Evolutionary conservation across 2,113 vertebrate species (phyloP), one percentile per base, ranked within the genome.

Genomic region (Pelodiscus sinensis): DNA sequence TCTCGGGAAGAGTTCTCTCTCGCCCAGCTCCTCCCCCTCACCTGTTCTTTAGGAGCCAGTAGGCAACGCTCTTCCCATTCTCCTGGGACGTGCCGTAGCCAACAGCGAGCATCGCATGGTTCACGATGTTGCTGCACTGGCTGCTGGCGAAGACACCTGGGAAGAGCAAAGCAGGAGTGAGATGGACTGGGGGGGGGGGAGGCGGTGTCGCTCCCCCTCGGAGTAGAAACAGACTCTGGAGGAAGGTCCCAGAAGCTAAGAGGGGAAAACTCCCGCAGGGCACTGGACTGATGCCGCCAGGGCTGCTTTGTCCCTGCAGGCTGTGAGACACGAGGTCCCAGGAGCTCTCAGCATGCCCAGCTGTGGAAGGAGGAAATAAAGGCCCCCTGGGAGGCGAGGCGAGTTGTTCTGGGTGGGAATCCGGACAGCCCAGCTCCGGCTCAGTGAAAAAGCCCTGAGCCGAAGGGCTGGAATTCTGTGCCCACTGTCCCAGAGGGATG

Each of bases 1-100:
- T 31, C n/a, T 21, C 31, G 15, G 73, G 73, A 35, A 77, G 44
- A 31, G 50, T 24, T 31, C 24, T 51, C 25, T 44, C 44, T 54
- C 18, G 16, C 52, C 29, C 19, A 27, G 82, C 44, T 29, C 2
- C 29, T 21, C 44, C 86, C 71, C 24, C 14, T n/a, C 65, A 92
- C 96, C 97, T 97, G 88, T 96, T 97, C 81, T 96, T 95, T 27
- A 96, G 38, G 87, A 96, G 95, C 95, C 96, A 94, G 80, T 94
- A 95, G 88, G 78, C 85, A 3, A 19, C 1, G 0, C 68, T 87
- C 25, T 0, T 22, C 1, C 88, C 79, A 0, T 0, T 1, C 1
- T 54, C 15, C n/a, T 31, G 82, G 58, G 35, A 52, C 0, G 1
- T 79, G 21, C 92, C 27, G 0, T 96, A 97, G 60, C 97, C 97